A percentile compares a stretch with the other conserved stretches of the same genome.
Evolutionary conservation across 2,113 vertebrate species (phyloP).

Genomic region (Calonectris borealis): DNA sequence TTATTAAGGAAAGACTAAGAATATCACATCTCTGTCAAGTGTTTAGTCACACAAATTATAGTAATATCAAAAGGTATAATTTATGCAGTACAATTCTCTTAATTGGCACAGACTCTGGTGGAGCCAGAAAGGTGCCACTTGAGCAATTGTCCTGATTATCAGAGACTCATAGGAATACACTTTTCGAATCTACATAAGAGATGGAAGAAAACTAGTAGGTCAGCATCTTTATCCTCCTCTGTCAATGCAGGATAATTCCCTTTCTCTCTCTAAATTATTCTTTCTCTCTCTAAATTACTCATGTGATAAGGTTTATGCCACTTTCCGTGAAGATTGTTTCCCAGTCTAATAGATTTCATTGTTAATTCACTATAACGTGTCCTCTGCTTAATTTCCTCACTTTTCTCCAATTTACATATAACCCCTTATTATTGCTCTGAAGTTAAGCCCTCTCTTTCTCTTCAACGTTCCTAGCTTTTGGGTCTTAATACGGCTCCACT

Average conservation of each 20-base stretch:
- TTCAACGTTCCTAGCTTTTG: background rate
- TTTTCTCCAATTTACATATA: background rate
- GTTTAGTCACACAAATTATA: slow-evolving; percentile 60
- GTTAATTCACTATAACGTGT: slow-evolving; percentile 35
- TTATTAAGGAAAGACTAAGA: slow-evolving; percentile 61
- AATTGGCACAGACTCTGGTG: slow-evolving; percentile 51
- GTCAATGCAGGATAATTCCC: slow-evolving; percentile 31
- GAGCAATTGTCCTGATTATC: slow-evolving; percentile 60
- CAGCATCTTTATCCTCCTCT: slow-evolving; percentile 51
- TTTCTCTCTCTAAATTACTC: slow-evolving; percentile 31
- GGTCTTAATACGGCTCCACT: background rate
- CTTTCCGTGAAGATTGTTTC: slow-evolving; percentile 5
- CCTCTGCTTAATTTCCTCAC: background rate
- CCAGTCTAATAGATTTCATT: background rate
- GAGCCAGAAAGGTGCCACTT: slow-evolving; percentile 57
- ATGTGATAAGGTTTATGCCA: slow-evolving; percentile 1
- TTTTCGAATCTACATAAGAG: slow-evolving; percentile 30
- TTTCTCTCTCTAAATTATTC: slow-evolving; percentile 26
- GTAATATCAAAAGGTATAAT: slow-evolving; percentile 66
- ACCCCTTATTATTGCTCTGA: background rate
- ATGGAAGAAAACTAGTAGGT: slow-evolving; percentile 25
- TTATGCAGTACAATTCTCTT: slow-evolving; percentile 54
- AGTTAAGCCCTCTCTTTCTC: background rate
- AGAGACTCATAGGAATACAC: slow-evolving; percentile 34
- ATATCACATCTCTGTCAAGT: slow-evolving; percentile 58